Conservation (phyloP, 92 coral and sea anemone species). For the Heteractis magnifica region DNA sequence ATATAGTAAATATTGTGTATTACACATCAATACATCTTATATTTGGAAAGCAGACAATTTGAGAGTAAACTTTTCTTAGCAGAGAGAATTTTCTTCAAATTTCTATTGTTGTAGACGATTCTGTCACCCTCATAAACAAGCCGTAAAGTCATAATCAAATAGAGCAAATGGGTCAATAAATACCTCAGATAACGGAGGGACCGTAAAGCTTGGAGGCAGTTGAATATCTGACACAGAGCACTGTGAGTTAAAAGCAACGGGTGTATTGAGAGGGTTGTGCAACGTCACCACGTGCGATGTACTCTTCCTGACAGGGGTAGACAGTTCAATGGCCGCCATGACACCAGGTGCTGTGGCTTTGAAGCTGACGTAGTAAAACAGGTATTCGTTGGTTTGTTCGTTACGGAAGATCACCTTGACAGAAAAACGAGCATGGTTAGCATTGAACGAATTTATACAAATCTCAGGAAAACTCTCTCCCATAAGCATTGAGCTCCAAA, state of each 20-base stretch:
- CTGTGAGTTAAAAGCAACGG: conserved; percentile 87
- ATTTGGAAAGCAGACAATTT: too few relatives aligned
- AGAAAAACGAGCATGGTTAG: not conserved
- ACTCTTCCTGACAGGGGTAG: conserved; percentile 94
- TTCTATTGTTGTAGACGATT: too few relatives aligned
- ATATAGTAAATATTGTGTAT: too few relatives aligned
- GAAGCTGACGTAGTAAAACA: conserved; percentile 92
- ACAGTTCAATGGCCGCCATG: conserved; percentile 85
- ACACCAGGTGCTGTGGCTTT: conserved; percentile 96
- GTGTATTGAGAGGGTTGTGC: conserved; percentile 87
- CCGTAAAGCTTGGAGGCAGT: conserved; percentile 92
- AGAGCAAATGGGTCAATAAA: not conserved
- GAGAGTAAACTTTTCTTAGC: too few relatives aligned
- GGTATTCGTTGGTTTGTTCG: conserved; percentile 78
- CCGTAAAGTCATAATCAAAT: too few relatives aligned
- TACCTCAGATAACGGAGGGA: conserved; percentile 94
- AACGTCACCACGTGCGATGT: conserved; percentile 91
- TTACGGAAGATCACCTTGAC: conserved; percentile 86
- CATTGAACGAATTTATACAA: not conserved
- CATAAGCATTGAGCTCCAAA: too few relatives aligned
- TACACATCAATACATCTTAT: too few relatives aligned
- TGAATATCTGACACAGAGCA: conserved; percentile 84
- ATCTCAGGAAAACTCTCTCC: too few relatives aligned
- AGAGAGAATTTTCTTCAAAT: too few relatives aligned
- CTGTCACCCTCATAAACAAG: too few relatives aligned